Conservation (phyloP, 2,113 vertebrate genomes). For the Eleginops maclovinus region DNA sequence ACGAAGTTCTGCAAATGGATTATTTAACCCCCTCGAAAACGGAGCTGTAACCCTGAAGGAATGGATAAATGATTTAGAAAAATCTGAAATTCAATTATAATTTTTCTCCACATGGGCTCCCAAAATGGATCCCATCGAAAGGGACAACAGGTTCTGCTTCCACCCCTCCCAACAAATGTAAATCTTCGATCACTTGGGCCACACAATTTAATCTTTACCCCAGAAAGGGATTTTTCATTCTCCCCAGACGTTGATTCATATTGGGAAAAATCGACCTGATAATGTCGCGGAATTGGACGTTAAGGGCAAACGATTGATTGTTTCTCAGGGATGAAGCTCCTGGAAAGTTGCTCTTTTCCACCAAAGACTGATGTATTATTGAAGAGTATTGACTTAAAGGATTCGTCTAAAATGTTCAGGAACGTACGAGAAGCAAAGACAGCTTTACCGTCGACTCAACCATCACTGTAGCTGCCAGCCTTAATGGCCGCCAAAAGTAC, state of each 20-base stretch:
- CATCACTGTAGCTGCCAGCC: background rate
- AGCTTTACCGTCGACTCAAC: background rate
- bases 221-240: constrained; percentile 21
- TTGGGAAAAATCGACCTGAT: constrained; percentile 32
- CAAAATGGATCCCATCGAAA: constrained; percentile 49
- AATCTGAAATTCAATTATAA: constrained; percentile 21
- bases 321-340: constrained; percentile 6
- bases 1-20: constrained; percentile 33
- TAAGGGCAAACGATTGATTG: constrained; percentile 24
- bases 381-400: constrained; percentile 7
- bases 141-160: constrained; percentile 38
- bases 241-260: constrained; percentile 39
- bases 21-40: constrained; percentile 31
- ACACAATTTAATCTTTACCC: constrained; percentile 23
- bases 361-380: background rate
- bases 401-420: constrained; percentile 18
- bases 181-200: constrained; percentile 45
- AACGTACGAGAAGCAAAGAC: background rate
- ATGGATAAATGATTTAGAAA: constrained; percentile 33
- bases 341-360: background rate
- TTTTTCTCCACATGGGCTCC: constrained; percentile 37
- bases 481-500: background rate
- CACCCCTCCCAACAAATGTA: constrained; percentile 28
- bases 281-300: constrained; percentile 43
- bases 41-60: constrained; percentile 8